Evolutionary conservation across 2,797 vertebrate species (phyloP).

Genomic region (Silurus lanzhouensis): DNA sequence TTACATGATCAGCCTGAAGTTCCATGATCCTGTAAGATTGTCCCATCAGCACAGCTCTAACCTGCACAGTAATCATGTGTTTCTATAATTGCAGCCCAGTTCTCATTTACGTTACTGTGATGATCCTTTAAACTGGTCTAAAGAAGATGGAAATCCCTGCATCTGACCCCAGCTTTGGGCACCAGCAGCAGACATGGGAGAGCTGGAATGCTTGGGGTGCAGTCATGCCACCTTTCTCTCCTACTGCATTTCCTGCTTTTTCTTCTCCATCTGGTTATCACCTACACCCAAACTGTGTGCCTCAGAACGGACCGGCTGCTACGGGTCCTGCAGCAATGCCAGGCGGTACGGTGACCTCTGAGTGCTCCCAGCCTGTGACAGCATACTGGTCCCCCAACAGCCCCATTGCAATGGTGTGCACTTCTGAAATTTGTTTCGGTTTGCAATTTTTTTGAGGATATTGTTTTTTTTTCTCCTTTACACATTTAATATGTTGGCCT

Average conservation of each 20-base stretch:
- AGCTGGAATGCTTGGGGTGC: slow-evolving; percentile 61
- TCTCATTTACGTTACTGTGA: slow-evolving; percentile 18
- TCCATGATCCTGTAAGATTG: not conserved
- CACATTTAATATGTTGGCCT: not conserved
- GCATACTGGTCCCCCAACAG: slow-evolving; percentile 8
- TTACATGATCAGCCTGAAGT: not conserved
- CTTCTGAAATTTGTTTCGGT: not conserved
- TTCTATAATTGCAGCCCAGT: not conserved
- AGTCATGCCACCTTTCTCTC: slow-evolving; percentile 40
- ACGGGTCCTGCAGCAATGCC: slow-evolving; percentile 16
- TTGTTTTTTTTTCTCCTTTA: not conserved
- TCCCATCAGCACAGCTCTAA: not conserved
- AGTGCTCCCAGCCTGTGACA: not conserved
- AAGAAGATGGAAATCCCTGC: slow-evolving; percentile 65
- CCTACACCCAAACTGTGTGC: slow-evolving; percentile 39
- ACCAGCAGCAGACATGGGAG: slow-evolving; percentile 57
- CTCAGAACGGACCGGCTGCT: slow-evolving; percentile 55
- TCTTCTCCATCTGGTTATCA: slow-evolving; percentile 2
- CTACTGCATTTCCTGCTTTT: slow-evolving; percentile 2
- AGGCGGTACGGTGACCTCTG: not conserved
- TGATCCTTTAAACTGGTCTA: slow-evolving; percentile 32
- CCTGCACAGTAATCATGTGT: not conserved
- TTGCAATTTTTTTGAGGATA: not conserved
- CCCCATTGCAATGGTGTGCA: slow-evolving; percentile 33
- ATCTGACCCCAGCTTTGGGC: slow-evolving; percentile 54